Conservation (phyloP, 1,140 invertebrate genomes). For the Bursaphelenchus mucronatus region DNA sequence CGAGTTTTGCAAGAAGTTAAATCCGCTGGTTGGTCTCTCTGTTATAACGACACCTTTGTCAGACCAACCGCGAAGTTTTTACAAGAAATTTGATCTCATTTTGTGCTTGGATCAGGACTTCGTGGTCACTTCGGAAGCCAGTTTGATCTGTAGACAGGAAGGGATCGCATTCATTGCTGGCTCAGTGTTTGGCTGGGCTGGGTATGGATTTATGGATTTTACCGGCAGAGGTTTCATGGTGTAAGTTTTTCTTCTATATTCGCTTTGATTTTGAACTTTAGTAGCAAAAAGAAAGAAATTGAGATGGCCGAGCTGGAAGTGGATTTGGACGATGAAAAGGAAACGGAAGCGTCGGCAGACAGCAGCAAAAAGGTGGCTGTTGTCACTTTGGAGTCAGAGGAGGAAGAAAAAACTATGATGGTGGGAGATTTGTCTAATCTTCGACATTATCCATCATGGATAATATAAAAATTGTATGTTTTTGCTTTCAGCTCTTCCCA, state of each 20-base stretch:
- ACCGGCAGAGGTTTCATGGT: slow-evolving; percentile 78
- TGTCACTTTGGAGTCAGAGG: slow-evolving; percentile 39
- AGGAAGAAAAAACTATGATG: slow-evolving; percentile 41
- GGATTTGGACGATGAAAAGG: slow-evolving; percentile 32
- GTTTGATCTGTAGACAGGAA: slow-evolving; percentile 73
- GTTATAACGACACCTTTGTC: slow-evolving; percentile 69
- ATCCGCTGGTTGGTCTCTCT: slow-evolving; percentile 82
- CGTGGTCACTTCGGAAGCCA: slow-evolving; percentile 71
- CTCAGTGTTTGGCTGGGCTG: slow-evolving; percentile 87
- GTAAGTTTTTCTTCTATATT: slow-evolving; percentile 65
- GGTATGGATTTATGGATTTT: slow-evolving; percentile 84
- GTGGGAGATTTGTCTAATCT: neutral
- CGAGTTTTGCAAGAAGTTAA: slow-evolving; percentile 73
- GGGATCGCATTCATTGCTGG: slow-evolving; percentile 72
- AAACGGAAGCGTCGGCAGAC: neutral
- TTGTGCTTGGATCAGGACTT: slow-evolving; percentile 73
- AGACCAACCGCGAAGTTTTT: slow-evolving; percentile 69
- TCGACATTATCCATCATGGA: slow-evolving; percentile 4
- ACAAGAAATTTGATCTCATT: slow-evolving; percentile 77
- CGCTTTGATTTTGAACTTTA: slow-evolving; percentile 12
- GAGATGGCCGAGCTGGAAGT: slow-evolving; percentile 1
- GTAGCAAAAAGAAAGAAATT: slow-evolving; percentile 45
- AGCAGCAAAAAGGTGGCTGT: slow-evolving; percentile 26
- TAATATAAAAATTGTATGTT: slow-evolving; percentile 52
- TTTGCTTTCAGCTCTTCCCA: slow-evolving; percentile 55